Conservation (phyloP, 2,797 vertebrate genomes). For the Brotula barbata region DNA sequence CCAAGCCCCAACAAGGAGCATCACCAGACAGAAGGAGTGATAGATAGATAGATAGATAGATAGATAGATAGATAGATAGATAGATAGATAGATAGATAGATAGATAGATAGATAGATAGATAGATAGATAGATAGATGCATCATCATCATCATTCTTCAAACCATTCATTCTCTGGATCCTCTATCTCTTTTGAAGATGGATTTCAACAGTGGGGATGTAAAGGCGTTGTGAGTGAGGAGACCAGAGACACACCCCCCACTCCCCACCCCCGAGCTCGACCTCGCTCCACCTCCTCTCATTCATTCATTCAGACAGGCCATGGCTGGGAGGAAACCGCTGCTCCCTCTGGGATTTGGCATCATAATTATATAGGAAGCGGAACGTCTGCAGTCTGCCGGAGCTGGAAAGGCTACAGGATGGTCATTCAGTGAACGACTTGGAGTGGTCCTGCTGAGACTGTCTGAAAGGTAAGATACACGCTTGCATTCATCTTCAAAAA, state of each 20-base stretch:
- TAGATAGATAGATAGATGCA: no score
- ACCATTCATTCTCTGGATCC: slow-evolving; percentile 16
- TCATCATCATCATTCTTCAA: no score
- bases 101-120: no score
- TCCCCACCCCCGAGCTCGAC: slow-evolving; percentile 22
- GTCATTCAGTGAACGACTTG: slow-evolving; percentile 21
- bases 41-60: no score
- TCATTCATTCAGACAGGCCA: slow-evolving; percentile 45
- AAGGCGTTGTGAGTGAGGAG: slow-evolving; percentile 26
- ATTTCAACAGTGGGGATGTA: slow-evolving; percentile 41
- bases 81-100: no score
- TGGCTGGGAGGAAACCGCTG: slow-evolving; percentile 63
- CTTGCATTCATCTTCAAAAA: slow-evolving; percentile 18
- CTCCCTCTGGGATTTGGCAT: slow-evolving; percentile 59
- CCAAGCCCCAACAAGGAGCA: no score
- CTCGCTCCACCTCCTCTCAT: slow-evolving; percentile 38
- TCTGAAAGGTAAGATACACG: slow-evolving; percentile 61
- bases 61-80: no score
- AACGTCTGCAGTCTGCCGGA: slow-evolving; percentile 50
- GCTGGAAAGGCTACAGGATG: slow-evolving; percentile 43
- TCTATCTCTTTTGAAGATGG: slow-evolving; percentile 8
- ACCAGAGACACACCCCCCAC: slow-evolving; percentile 37
- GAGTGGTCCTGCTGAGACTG: slow-evolving; percentile 43
- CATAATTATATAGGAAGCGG: slow-evolving; percentile 67
- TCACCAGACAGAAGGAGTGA: no score